phyloP scores from a whole-genome alignment of 2,797 vertebrate species.

The Acanthurus lineatus region DNA sequence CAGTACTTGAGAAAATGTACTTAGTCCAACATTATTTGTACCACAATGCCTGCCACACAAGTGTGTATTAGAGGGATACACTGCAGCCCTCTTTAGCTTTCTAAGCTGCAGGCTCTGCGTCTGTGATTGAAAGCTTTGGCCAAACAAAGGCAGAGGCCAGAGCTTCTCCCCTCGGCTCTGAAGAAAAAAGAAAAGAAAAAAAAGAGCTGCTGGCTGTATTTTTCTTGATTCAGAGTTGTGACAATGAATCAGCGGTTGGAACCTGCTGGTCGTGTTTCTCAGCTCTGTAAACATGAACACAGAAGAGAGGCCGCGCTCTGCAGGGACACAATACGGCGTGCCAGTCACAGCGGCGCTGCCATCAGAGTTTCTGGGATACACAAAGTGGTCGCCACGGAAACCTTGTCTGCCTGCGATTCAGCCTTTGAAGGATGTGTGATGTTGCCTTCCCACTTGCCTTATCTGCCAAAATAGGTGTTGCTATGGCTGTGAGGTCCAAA shows the following conservation, averaged over 20 bases:
- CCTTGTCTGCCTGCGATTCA: conserved; percentile 41
- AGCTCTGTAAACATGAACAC: conserved; percentile 46
- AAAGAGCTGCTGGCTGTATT: neutral
- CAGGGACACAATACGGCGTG: conserved; percentile 54
- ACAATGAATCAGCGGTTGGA: conserved; percentile 55
- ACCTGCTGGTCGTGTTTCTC: conserved; percentile 51
- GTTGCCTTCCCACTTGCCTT: conserved; percentile 9
- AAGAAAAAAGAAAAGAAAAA: conserved; percentile 16
- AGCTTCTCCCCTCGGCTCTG: conserved; percentile 30
- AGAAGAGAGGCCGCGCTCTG: conserved; percentile 42
- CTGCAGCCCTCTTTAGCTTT: neutral
- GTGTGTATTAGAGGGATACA: neutral
- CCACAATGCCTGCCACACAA: neutral
- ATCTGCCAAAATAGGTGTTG: conserved; percentile 26
- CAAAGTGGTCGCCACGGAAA: conserved; percentile 60
- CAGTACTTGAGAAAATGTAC: too few species aligned
- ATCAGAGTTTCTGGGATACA: conserved; percentile 64
- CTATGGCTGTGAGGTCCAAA: conserved; percentile 19
- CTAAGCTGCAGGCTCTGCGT: conserved; percentile 2
- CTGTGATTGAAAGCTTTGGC: conserved; percentile 46
- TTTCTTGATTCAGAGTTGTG: conserved; percentile 38
- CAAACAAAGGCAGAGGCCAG: conserved; percentile 20
- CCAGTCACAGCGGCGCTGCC: conserved; percentile 52
- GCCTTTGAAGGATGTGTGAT: conserved; percentile 44
- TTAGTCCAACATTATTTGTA: too few species aligned